Evolutionary conservation across 1,140 invertebrate species (phyloP), one percentile per base, ranked within the genome.

Genomic region (Zaprionus taronus): DNA sequence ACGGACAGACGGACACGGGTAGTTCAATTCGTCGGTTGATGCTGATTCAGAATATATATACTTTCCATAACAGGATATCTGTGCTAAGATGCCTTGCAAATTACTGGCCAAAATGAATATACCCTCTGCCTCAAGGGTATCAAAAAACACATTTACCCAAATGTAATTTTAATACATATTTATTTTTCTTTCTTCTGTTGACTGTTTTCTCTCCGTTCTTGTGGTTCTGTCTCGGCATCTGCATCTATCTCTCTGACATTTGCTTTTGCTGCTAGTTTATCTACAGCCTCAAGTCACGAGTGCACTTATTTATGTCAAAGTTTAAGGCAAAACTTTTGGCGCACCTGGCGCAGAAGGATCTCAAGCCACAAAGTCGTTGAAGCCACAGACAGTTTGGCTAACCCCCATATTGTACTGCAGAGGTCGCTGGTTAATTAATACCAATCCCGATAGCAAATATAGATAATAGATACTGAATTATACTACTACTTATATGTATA

Each of bases 391-490:
- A 76, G 69, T 53, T 72, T 68, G 53, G 61, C 6, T 47, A 44
- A 44, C 15, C 64, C 56, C 41, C 71, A 68, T 31, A 68, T 31
- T 6, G 41, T 6, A 44, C 2, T 44, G 41, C 20, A 22, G 0
- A 22, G 2, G 53, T 66, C 69, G 47, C 62, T 74, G 66, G 72
- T 83, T 87, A 87, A 87, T 87, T 87, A 87, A 86, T 86, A 80
- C 64, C 28, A 66, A 41, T 34, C 28, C 36, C 38, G 14, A 14
- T 36, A 26, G 38, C 22, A 57, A 44, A 36, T 34, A 7, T 6
- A 67, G 53, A 67, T 55, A 56, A 67, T 55, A 56, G 5, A 41
- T 26, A 41, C 26, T 15, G 28, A 31, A 31, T 9, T 15, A 31
- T 14, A 34, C 31, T 14, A 65, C 55, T n/a, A 65, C 55, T n/a